Base-by-base conservation (phyloP, 2,888 invertebrate genomes). In the Temnothorax unifasciatus region DNA sequence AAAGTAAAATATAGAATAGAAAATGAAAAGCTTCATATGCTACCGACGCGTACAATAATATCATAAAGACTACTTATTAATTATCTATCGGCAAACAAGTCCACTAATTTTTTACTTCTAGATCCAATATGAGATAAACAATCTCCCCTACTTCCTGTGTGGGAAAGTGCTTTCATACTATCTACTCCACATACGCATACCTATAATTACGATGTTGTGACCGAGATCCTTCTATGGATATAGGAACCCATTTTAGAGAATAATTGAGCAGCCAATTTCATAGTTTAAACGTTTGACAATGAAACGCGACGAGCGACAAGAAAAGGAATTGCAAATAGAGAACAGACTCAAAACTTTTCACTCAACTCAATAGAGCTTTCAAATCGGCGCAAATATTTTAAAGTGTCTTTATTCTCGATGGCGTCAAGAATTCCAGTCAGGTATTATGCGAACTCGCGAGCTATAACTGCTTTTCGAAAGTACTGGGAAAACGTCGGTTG, bases 401-500 rank as follows among this genome's bases (percentile, higher is more conserved):
- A 79, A 71, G 21, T 47, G 34, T 59, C 54, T 79, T 77, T 69
- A 68, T 61, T 11, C 34, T 25, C 34, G 34, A 15, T n/a, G 18
- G n/a, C 29, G 73, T 57, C 66, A 34, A 29, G 64, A 52, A 82
- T 82, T 82, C 82, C 29, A 47, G 21, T 75, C 82, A 66, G 34
- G 79, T 82, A 66, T 61, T 64, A 57, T 38, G 34, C 59, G 59
- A 47, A 38, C 57, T 68, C 81, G 52, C 68, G 77, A 25, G 57
- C 38, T 38, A 6, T 21, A 68, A 21, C 38, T 54, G 38, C 68
- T 88, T 87, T 85, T 86, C 87, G 90, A 89, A 89, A 90, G 91
- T 90, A 85, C 87, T 84, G 85, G 85, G 87, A 87, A 86, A 84
- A 76, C 71, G 69, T 71, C 25, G 73, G 71, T 79, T 82, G 84